Conservation (phyloP, 2,888 invertebrate genomes). For the Lasioglossum zephyrum region DNA sequence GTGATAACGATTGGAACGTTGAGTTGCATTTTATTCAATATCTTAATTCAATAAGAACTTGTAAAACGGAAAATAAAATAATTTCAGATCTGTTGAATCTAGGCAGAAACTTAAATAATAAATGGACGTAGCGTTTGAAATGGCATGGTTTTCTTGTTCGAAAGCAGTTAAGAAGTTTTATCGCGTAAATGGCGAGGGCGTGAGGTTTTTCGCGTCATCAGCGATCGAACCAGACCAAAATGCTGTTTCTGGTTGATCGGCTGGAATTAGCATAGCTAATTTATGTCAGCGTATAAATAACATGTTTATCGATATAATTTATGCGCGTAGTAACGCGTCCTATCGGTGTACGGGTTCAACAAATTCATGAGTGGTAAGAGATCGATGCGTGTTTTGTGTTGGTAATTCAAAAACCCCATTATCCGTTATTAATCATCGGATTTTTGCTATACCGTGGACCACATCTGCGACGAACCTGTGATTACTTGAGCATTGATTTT, state of each 20-base stretch:
- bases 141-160: neutral
- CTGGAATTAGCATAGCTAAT: slow-evolving; percentile 83
- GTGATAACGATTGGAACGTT: neutral
- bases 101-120: neutral
- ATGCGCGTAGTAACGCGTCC: slow-evolving; percentile 77
- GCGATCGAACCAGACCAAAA: slow-evolving; percentile 71
- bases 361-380: slow-evolving; percentile 67
- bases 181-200: neutral
- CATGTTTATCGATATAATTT: slow-evolving; percentile 84
- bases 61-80: neutral
- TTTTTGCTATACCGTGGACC: slow-evolving; percentile 35
- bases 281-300: slow-evolving; percentile 83
- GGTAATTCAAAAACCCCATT: slow-evolving; percentile 39
- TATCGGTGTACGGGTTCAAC: slow-evolving; percentile 71
- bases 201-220: slow-evolving; percentile 33
- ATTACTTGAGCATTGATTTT: neutral
- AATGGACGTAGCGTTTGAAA: neutral
- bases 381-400: slow-evolving; percentile 56
- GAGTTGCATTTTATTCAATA: neutral
- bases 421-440: slow-evolving; percentile 45
- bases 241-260: slow-evolving; percentile 81
- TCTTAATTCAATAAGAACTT: neutral
- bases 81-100: neutral
- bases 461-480: slow-evolving; percentile 10
- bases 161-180: neutral